Percentiles rank a stretch among this genome's conserved stretches.
phyloP scores from a whole-genome alignment of 2,113 vertebrate genomes.

The Centropus unirufus region DNA sequence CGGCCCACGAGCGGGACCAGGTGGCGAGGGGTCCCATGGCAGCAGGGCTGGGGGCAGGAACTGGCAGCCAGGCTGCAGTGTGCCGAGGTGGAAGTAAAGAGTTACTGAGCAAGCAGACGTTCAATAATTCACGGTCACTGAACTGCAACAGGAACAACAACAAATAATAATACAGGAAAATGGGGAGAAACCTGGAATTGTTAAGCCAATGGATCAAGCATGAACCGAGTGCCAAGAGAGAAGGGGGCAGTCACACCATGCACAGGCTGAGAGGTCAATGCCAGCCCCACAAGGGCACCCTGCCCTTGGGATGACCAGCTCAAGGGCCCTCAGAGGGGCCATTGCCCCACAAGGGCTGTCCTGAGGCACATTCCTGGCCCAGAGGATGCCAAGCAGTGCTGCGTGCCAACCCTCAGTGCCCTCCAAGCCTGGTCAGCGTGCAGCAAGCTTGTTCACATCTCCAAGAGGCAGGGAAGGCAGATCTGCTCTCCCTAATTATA shows the following conservation, averaged over 20 bases:
- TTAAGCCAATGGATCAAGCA: conserved; percentile 51
- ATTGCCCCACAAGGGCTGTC: fast-evolving
- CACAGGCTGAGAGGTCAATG: background rate
- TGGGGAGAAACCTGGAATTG: conserved; percentile 36
- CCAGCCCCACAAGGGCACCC: background rate
- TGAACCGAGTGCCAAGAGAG: background rate
- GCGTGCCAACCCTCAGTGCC: background rate
- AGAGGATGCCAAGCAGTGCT: background rate
- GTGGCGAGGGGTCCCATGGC: fast-evolving
- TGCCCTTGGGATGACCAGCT: fast-evolving
- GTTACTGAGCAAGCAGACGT: conserved; percentile 51
- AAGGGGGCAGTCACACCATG: background rate
- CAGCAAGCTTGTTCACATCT: conserved; percentile 1
- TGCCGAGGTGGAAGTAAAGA: conserved; percentile 59
- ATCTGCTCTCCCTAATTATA: conserved; percentile 55
- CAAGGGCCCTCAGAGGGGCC: fast-evolving
- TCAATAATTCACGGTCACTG: conserved; percentile 66
- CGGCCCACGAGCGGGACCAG: fast-evolving
- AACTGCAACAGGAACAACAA: conserved; percentile 49
- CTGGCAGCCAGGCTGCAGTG: background rate
- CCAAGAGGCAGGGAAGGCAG: conserved; percentile 3
- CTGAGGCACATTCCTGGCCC: background rate
- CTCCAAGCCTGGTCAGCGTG: background rate
- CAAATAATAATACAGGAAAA: conserved; percentile 65
- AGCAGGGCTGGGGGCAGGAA: background rate